phyloP scores from a whole-genome alignment of 2,113 vertebrate species.

The Hemiprocne comata region DNA sequence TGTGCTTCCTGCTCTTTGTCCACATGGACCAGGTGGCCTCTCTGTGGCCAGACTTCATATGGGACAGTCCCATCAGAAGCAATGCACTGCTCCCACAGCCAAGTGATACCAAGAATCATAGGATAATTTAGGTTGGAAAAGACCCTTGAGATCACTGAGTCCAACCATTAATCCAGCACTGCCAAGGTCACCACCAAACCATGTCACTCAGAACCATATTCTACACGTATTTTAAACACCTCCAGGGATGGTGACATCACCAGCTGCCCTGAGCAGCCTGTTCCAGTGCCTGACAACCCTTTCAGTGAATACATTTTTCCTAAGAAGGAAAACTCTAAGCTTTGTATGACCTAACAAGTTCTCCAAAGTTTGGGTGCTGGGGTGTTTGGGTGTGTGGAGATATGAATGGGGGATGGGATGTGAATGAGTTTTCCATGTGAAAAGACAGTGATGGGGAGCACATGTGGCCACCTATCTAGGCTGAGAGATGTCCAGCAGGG shows the following conservation, averaged over 20 bases:
- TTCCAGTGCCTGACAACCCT: too few species aligned
- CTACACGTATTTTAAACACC: too few species aligned
- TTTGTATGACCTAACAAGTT: not conserved
- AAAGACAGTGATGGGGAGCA: not conserved
- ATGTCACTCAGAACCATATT: too few species aligned
- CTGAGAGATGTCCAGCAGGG: not conserved
- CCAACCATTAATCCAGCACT: too few species aligned
- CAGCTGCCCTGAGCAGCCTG: too few species aligned
- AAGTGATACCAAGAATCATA: not conserved
- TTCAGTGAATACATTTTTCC: too few species aligned
- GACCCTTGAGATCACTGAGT: too few species aligned
- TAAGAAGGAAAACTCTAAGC: not conserved
- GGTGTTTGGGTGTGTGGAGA: not conserved
- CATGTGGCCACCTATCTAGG: not conserved
- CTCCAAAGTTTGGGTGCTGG: not conserved
- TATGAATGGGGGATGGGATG: not conserved
- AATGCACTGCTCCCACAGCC: not conserved
- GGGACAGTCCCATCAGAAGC: not conserved
- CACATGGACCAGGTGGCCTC: rapidly evolving
- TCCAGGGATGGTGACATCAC: too few species aligned
- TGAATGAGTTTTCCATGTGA: not conserved
- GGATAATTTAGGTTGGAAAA: too few species aligned
- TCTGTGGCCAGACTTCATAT: not conserved
- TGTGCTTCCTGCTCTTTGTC: not conserved
- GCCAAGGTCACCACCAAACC: too few species aligned